Conservation (phyloP, 2,888 invertebrate species). For the Atethmia centrago region DNA sequence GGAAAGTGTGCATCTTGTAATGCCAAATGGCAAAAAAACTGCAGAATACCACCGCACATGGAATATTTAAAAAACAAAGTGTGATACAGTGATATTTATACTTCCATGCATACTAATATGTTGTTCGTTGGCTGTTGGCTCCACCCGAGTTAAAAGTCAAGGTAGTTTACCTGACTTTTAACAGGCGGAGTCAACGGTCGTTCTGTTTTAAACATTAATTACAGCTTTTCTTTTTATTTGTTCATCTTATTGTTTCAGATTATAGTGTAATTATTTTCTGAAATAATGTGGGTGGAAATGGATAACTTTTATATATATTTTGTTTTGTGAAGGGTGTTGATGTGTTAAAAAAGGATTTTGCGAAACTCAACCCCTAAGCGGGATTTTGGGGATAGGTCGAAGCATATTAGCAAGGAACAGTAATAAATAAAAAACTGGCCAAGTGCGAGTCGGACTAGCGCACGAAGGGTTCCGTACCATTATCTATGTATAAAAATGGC, state of each 20-base stretch:
- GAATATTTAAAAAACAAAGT: conserved; percentile 28
- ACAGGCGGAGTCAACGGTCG: conserved; percentile 40
- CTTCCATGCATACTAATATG: conserved; percentile 33
- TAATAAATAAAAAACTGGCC: too few relatives aligned
- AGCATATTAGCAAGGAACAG: too few relatives aligned
- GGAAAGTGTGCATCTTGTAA: background rate
- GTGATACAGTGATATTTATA: conserved; percentile 17
- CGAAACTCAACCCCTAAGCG: background rate
- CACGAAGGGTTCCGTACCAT: too few relatives aligned
- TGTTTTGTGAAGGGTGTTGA: too few relatives aligned
- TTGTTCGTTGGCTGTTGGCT: conserved; percentile 24
- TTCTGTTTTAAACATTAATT: conserved; percentile 47
- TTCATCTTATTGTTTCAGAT: too few relatives aligned
- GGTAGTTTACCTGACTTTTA: conserved; percentile 47
- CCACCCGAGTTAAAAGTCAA: conserved; percentile 53
- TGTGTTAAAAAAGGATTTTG: background rate
- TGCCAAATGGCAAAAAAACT: conserved; percentile 28
- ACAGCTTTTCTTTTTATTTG: conserved; percentile 31
- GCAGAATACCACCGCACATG: conserved; percentile 11
- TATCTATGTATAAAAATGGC: too few relatives aligned
- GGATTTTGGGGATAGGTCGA: background rate
- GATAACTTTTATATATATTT: background rate
- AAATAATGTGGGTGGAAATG: background rate
- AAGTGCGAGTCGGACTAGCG: too few relatives aligned
- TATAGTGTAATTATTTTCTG: background rate